A percentile compares a stretch with the other conserved stretches of the same genome.
phyloP scores from a whole-genome alignment of 2,113 vertebrate genomes.

The Lophochroa leadbeateri region DNA sequence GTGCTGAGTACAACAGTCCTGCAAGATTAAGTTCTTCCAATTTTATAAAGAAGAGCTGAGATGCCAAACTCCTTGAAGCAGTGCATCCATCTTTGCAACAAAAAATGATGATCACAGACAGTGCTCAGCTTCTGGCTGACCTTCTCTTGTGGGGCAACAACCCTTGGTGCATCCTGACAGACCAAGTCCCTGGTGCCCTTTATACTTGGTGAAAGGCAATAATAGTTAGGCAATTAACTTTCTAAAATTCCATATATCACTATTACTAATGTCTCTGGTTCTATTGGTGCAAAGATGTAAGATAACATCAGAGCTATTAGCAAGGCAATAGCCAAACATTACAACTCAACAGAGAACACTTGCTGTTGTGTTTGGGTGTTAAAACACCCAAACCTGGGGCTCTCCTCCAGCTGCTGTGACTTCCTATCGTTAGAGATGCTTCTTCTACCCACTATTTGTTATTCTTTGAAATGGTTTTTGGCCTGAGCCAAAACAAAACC shows the following conservation, averaged over 20 bases:
- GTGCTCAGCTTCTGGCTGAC: conserved; percentile 12
- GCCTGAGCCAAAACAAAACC: not conserved
- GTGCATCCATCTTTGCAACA: not conserved
- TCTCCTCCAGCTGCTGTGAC: not conserved
- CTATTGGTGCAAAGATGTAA: not conserved
- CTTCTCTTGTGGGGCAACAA: not conserved
- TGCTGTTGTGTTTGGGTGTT: not conserved
- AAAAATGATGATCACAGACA: not conserved
- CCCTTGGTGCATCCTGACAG: not conserved
- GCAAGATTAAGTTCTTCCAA: not conserved
- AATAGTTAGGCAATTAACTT: not conserved
- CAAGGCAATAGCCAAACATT: not conserved
- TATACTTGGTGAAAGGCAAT: not conserved
- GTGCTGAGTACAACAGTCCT: not conserved
- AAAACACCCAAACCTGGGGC: not conserved
- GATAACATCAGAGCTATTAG: not conserved
- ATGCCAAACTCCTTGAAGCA: not conserved
- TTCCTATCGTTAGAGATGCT: not conserved
- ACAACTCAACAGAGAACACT: not conserved
- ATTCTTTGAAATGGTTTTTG: not conserved
- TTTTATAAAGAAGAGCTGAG: not conserved
- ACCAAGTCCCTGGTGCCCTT: not conserved
- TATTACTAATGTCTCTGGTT: not conserved
- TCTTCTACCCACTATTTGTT: not conserved
- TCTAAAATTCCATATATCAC: not conserved